These are phyloP conservation scores for Ophiothrix spiculata DNA, from an alignment of 35 echinoderm and acorn worm species.

Conservation along the genomic window DNA sequence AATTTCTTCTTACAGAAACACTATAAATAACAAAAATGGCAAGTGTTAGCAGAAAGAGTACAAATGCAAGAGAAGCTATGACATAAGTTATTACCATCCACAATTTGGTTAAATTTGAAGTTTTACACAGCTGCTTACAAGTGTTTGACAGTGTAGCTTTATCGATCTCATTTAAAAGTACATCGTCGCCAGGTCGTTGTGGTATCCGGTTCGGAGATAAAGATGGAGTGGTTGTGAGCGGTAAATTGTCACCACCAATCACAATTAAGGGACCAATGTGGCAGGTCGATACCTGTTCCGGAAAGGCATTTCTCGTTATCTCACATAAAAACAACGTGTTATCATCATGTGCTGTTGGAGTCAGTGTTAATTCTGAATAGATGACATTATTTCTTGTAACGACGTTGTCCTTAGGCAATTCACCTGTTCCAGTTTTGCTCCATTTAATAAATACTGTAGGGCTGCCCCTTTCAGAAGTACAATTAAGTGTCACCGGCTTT, in stretches of 20 bases:
- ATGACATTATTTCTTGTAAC: background rate
- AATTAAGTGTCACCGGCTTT: background rate
- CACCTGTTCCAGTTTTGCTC: background rate
- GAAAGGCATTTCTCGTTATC: background rate
- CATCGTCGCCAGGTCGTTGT: background rate
- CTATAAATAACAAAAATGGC: background rate
- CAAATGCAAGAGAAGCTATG: background rate
- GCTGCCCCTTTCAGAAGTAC: background rate
- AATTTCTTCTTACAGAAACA: background rate
- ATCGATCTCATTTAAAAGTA: background rate
- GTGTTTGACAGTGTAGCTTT: background rate
- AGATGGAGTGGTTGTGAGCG: background rate
- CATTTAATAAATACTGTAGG: background rate
- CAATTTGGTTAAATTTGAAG: background rate
- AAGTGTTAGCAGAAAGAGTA: background rate
- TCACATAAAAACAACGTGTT: background rate
- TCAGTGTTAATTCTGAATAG: background rate
- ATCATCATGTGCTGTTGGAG: background rate
- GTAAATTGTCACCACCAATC: background rate
- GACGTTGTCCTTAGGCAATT: background rate
- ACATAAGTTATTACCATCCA: background rate
- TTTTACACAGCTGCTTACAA: background rate
- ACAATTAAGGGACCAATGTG: background rate
- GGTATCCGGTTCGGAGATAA: background rate
- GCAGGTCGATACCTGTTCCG: background rate